Percentiles rank a stretch among this genome's conserved stretches.
Conservation (phyloP, 2,797 vertebrate species). For the Megalops cyprinoides region DNA sequence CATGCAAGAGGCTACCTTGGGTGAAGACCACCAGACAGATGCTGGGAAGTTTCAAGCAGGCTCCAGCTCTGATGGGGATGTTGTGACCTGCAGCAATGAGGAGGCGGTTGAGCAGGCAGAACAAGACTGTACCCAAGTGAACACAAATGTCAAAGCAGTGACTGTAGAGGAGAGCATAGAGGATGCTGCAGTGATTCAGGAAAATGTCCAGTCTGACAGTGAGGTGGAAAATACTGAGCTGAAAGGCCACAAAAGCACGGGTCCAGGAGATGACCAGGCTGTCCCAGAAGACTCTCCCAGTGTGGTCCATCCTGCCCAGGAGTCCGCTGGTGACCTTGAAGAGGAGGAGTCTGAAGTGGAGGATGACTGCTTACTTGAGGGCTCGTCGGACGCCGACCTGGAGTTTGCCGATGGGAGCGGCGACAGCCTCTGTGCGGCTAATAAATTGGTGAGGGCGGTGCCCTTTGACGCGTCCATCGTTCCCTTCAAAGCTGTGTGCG, state of each 20-base stretch:
- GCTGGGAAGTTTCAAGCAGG: background rate
- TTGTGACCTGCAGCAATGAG: background rate
- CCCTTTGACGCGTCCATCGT: conserved; percentile 91
- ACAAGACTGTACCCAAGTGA: background rate
- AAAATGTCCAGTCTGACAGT: background rate
- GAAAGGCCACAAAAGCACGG: background rate
- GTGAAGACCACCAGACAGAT: conserved; percentile 12
- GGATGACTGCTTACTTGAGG: conserved; percentile 29
- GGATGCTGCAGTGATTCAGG: background rate
- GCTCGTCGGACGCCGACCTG: conserved; percentile 25
- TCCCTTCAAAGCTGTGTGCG: conserved; percentile 77
- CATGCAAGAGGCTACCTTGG: conserved; percentile 9
- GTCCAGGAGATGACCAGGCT: background rate
- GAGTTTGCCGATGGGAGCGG: conserved; percentile 42
- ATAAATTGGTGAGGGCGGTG: conserved; percentile 66
- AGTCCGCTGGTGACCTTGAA: conserved; percentile 30
- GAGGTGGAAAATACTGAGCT: conserved; percentile 11
- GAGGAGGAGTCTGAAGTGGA: conserved; percentile 38
- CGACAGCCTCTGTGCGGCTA: conserved; percentile 52
- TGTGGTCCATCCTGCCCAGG: conserved; percentile 23
- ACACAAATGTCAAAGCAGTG: background rate
- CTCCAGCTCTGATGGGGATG: conserved; percentile 5
- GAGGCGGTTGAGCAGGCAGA: background rate
- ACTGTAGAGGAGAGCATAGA: background rate
- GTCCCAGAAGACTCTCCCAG: background rate